Evolutionary conservation across 2,113 vertebrate genomes (phyloP).

Genomic region (Scomber scombrus): DNA sequence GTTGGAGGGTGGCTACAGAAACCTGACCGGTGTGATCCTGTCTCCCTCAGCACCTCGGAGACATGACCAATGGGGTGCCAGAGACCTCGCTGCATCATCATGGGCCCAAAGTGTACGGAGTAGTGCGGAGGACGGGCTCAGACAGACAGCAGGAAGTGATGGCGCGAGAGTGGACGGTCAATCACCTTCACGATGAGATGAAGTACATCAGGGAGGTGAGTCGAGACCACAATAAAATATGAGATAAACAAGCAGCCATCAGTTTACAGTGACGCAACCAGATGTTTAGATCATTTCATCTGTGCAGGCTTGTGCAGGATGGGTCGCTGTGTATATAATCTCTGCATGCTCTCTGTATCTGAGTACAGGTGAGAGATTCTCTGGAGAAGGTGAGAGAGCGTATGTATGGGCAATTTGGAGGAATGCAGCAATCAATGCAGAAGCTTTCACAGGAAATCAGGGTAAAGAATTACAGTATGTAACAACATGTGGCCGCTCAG

Average conservation of each 20-base stretch:
- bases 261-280: background rate
- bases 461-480: conserved; percentile 77
- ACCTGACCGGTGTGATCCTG: conserved; percentile 78
- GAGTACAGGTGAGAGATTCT: conserved; percentile 93
- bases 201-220: conserved; percentile 97
- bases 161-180: conserved; percentile 93
- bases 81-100: conserved; percentile 84
- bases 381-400: conserved; percentile 95
- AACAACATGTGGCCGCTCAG: background rate
- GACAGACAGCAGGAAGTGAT: conserved; percentile 93
- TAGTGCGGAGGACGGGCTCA: conserved; percentile 89
- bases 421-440: conserved; percentile 94
- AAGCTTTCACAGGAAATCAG: conserved; percentile 92
- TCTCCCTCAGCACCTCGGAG: conserved; percentile 86
- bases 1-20: conserved; percentile 68
- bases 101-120: conserved; percentile 89
- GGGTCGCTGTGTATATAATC: background rate
- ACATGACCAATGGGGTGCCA: conserved; percentile 86
- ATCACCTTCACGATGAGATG: conserved; percentile 96
- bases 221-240: conserved; percentile 39
- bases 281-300: background rate
- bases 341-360: conserved; percentile 28
- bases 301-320: background rate
- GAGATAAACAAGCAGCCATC: background rate
- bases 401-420: conserved; percentile 96